These are phyloP conservation scores for Toxotes chatareus DNA, from an alignment of 2,113 vertebrate genomes.

Conservation along the genomic window DNA sequence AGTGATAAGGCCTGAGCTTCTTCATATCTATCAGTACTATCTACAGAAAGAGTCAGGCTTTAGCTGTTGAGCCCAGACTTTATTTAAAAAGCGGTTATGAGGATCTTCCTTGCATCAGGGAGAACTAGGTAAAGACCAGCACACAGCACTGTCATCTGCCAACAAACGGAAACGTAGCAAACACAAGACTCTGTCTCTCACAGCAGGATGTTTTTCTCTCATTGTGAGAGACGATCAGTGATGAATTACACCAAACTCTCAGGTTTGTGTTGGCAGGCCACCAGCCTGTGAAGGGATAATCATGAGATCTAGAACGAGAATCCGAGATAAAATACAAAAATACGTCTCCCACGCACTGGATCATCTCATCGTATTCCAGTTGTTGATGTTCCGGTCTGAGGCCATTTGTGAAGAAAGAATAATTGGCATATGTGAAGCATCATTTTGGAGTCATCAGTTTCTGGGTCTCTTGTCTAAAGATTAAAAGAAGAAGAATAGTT, in stretches of 20 bases:
- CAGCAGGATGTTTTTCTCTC: neutral
- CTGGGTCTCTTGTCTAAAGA: constrained; percentile 8
- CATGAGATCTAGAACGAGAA: constrained; percentile 40
- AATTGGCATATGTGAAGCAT: constrained; percentile 23
- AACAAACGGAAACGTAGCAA: neutral
- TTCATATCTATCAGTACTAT: neutral
- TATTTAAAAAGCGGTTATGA: neutral
- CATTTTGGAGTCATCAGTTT: neutral
- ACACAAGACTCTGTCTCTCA: neutral
- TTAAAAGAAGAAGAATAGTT: constrained; percentile 6
- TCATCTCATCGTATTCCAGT: neutral
- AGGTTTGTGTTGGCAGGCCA: constrained; percentile 47
- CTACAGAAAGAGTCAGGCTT: neutral
- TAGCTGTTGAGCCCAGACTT: neutral
- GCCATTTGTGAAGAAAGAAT: constrained; percentile 33
- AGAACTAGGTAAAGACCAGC: neutral
- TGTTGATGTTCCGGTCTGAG: constrained; percentile 59
- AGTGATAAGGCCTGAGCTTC: neutral
- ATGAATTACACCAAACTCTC: neutral
- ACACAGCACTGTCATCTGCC: neutral
- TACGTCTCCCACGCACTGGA: constrained; percentile 50
- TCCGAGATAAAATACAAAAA: constrained; percentile 27
- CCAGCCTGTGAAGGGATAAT: constrained; percentile 29
- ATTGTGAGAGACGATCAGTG: neutral
- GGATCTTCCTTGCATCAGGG: neutral